These are phyloP conservation scores for Centroberyx gerrardi DNA, from an alignment of 2,797 vertebrate species.

Conservation along the genomic window DNA sequence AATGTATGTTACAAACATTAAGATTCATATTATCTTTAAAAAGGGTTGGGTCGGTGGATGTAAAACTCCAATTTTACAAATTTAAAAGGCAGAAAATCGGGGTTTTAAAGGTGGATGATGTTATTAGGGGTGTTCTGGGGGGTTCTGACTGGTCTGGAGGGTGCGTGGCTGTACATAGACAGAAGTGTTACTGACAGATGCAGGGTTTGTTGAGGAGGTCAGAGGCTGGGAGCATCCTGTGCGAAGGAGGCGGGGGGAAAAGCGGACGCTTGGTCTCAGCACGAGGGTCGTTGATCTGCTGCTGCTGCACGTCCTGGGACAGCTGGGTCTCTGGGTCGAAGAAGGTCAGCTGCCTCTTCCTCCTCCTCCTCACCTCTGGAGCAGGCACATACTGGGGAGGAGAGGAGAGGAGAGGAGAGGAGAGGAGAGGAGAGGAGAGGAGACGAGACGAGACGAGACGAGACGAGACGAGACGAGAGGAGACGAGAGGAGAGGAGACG, in stretches of 20 bases:
- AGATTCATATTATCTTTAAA: too few species aligned
- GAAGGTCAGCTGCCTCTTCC: constrained; percentile 82
- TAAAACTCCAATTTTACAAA: too few species aligned
- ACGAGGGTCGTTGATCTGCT: constrained; percentile 59
- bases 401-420: background rate
- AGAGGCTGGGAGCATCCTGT: constrained; percentile 34
- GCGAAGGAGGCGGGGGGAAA: background rate
- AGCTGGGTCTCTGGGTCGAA: constrained; percentile 81
- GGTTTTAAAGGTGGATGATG: background rate
- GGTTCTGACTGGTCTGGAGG: background rate
- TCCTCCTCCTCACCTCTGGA: constrained; percentile 49
- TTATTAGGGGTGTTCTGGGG: too few species aligned
- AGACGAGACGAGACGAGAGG: too few species aligned
- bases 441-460: constrained; percentile 31
- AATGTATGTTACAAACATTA: too few species aligned
- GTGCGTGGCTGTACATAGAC: constrained; percentile 1
- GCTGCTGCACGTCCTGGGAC: constrained; percentile 61
- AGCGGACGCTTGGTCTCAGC: constrained; percentile 49
- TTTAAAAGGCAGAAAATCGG: too few species aligned
- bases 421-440: background rate
- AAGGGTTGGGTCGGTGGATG: too few species aligned
- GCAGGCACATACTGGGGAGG: constrained; percentile 28
- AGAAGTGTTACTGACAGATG: constrained; percentile 72
- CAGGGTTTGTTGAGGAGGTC: constrained; percentile 75
- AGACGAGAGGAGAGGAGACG: constrained; percentile 19